Evolutionary conservation across 1,140 invertebrate genomes (phyloP), one percentile per base, ranked within the genome.

Genomic region (Hydropsyche tenuis): DNA sequence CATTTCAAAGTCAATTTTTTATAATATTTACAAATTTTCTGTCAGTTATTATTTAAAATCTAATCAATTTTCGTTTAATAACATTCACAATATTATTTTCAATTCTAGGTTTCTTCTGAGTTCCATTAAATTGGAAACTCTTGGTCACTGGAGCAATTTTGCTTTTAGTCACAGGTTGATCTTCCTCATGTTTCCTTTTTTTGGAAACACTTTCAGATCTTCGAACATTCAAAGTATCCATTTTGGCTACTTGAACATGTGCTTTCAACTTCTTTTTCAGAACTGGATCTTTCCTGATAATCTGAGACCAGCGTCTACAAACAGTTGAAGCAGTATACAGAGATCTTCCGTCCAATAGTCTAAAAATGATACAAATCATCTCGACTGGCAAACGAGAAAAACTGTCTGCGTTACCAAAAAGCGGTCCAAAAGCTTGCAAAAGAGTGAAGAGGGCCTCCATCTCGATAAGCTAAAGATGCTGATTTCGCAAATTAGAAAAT

Each of bases 301-400:
- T 65, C n/a, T 65, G 4, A 42, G 42, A 9, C 63, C 63, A 65
- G 20, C 30, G 16, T 4, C 12, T 20, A 22, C 30, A n/a, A 65
- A 65, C 30, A 6, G 18, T 42, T 6, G 63, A 65, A 43, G 63
- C 63, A 16, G 63, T 65, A 18, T 65, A 65, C 1, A 65, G 20
- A 16, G 63, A 65, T 18, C 42, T n/a, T 14, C 37, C 63, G 18
- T 65, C 63, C 7, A 65, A 25, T 25, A 65, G 16, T 25, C 56
- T 60, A 22, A 60, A 60, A 12, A 60, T 25, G 56, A 60, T 7
- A 20, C 56, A 60, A 20, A 60, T 23, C 11, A 60, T 60, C 22
- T 60, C 56, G 14, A 60, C 12, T 9, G 56, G 56, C 1, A 60
- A 14, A 6, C 22, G 1, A 25, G 56, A 16, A n/a, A 18, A 60